phyloP scores from a whole-genome alignment of 1,140 invertebrate genomes.

The Dendroctonus valens region DNA sequence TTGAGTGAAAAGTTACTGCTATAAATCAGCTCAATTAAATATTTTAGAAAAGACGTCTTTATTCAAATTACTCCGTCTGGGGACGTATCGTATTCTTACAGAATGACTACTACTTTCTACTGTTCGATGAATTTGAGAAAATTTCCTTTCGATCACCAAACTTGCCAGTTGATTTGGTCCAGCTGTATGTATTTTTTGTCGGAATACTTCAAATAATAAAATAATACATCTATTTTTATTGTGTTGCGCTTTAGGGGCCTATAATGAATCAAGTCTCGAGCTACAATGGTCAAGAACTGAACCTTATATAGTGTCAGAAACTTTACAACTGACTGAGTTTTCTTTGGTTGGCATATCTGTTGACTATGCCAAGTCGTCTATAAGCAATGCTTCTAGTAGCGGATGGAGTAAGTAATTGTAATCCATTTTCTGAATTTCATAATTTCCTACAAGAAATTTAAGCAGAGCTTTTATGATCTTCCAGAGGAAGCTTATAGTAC shows the following conservation, averaged over 20 bases:
- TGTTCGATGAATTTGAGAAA: conserved; percentile 81
- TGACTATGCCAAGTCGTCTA: conserved; percentile 64
- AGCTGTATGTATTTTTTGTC: conserved; percentile 72
- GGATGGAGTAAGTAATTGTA: neutral
- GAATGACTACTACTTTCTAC: conserved; percentile 74
- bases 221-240: neutral
- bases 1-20: neutral
- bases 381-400: conserved; percentile 56
- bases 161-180: conserved; percentile 73
- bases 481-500: conserved; percentile 79
- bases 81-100: conserved; percentile 70
- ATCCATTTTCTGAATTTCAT: neutral
- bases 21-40: neutral
- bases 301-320: conserved; percentile 71
- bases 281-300: conserved; percentile 72
- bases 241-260: conserved; percentile 63
- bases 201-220: too few relatives aligned
- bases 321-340: conserved; percentile 80
- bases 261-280: conserved; percentile 73
- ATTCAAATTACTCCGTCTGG: conserved; percentile 74
- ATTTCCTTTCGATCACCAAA: conserved; percentile 81
- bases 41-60: conserved; percentile 67
- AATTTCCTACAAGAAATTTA: neutral
- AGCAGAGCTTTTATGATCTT: neutral
- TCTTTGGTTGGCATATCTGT: conserved; percentile 67